Evolutionary conservation across 2,113 vertebrate genomes (phyloP), one percentile per base, ranked within the genome.

Genomic region (Ia io): DNA sequence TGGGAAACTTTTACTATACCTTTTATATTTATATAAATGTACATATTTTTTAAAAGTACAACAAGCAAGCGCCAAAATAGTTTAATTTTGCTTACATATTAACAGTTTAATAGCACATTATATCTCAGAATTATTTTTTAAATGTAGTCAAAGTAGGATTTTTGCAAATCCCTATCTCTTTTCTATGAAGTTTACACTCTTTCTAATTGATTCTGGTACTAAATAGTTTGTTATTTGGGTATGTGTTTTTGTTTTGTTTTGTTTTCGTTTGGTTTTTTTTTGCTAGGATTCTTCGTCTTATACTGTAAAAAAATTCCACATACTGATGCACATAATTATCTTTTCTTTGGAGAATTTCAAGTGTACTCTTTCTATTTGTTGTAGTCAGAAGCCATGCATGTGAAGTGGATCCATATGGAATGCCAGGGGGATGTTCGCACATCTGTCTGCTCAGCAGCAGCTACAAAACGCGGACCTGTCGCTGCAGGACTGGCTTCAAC

Each of bases 401-500:
- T 97, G 99, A 99, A 95, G 95, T 79, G 82, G 99, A 99, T 96
- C 97, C 98, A 1, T 98, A 98, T n/a, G 99, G 99, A 73, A 99
- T 98, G 98, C 98, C 98, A 0, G 99, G 99, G 63, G 99, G 99
- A 88, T 99, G 99, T 88, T 98, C 98, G 0, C 99, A 99, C 98
- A 98, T 99, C 98, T 99, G 99, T 98, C 98, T 99, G 85, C 98
- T 99, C 96, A 99, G 99, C 94, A 99, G 98, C 98, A 99, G 98
- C 98, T 99, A 99, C 98, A 99, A 99, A 98, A 98, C 99, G 88
- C 98, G 99, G 97, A 99, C 98, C 69, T 99, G 99, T 98, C 99
- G 99, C 97, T 99, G 99, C 98, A 99, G 98, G 83, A 99, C 98
- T 2, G 99, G 99, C 93, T 99, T 99, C 98, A 98, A 98, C 97